These are phyloP conservation scores for Typhlichthys eigenmanni DNA, from an alignment of 2,797 vertebrate species.

Conservation along the genomic window DNA sequence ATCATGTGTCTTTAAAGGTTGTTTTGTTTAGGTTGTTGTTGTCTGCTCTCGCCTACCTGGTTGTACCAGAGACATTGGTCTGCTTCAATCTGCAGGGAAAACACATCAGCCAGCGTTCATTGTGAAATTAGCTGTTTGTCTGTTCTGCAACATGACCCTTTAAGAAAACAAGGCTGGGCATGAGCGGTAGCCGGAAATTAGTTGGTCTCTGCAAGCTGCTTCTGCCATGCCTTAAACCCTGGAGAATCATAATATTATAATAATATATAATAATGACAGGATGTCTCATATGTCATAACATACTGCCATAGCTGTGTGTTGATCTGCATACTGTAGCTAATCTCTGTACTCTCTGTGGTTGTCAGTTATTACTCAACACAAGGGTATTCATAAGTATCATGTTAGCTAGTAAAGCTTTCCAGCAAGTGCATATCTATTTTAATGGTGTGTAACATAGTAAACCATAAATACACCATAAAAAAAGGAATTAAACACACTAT, in stretches of 20 bases:
- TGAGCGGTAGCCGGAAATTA: constrained; percentile 1
- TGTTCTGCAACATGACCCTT: constrained; percentile 10
- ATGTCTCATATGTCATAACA: constrained; percentile 6
- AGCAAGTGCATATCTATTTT: too few relatives aligned
- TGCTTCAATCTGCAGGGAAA: constrained; percentile 7
- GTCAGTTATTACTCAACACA: neutral
- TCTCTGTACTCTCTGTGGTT: too few relatives aligned
- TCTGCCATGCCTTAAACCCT: neutral
- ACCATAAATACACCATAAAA: too few relatives aligned
- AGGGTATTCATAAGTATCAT: too few relatives aligned
- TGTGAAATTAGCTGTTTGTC: neutral
- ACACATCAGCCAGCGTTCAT: constrained; percentile 1
- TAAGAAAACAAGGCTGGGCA: constrained; percentile 10
- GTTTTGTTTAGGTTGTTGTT: too few relatives aligned
- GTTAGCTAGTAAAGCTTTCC: too few relatives aligned
- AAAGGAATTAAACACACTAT: too few relatives aligned
- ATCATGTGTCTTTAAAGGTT: too few relatives aligned
- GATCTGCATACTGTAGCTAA: neutral
- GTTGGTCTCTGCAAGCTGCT: neutral
- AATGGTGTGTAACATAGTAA: too few relatives aligned
- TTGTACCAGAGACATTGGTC: too few relatives aligned
- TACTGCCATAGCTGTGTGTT: neutral
- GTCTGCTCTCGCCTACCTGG: too few relatives aligned
- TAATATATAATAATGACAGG: neutral
- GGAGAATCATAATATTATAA: constrained; percentile 6